These are phyloP conservation scores for honey bee (Apis mellifera) DNA, from an alignment of 1,140 invertebrate genomes.

Conservation along the genomic window DNA sequence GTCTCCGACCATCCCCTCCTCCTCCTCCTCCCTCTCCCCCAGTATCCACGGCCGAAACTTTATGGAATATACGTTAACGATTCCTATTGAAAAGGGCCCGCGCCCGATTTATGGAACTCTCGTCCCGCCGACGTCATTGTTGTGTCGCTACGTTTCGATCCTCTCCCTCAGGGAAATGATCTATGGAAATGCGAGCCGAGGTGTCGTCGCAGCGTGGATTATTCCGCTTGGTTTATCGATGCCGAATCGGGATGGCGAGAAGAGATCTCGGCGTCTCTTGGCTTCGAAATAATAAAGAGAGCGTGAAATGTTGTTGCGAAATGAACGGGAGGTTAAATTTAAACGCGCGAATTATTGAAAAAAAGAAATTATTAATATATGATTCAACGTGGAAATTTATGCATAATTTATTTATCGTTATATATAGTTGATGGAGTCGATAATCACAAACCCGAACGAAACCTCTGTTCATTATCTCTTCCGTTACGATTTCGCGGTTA, in stretches of 20 bases:
- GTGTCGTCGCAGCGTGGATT: slow-evolving; percentile 24
- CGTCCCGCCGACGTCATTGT: slow-evolving; percentile 43
- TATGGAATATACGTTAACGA: slow-evolving; percentile 55
- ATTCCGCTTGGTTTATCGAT: neutral
- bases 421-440: no score
- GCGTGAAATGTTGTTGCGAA: no score
- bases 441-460: no score
- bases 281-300: no score
- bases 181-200: slow-evolving; percentile 36
- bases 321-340: no score
- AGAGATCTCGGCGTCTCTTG: no score
- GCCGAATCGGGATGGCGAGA: neutral
- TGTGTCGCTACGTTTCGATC: slow-evolving; percentile 18
- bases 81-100: slow-evolving; percentile 45
- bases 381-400: no score
- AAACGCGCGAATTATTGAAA: no score
- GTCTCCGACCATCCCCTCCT: slow-evolving; percentile 26
- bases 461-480: neutral
- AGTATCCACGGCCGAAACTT: slow-evolving; percentile 25
- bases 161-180: slow-evolving; percentile 16
- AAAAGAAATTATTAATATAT: no score
- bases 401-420: no score
- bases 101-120: slow-evolving; percentile 45
- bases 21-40: no score
- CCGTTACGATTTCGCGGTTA: slow-evolving; percentile 47